Percentiles rank a stretch among this genome's conserved stretches.
Conservation (phyloP, 2,888 invertebrate genomes). For the Pilophorus perplexus region DNA sequence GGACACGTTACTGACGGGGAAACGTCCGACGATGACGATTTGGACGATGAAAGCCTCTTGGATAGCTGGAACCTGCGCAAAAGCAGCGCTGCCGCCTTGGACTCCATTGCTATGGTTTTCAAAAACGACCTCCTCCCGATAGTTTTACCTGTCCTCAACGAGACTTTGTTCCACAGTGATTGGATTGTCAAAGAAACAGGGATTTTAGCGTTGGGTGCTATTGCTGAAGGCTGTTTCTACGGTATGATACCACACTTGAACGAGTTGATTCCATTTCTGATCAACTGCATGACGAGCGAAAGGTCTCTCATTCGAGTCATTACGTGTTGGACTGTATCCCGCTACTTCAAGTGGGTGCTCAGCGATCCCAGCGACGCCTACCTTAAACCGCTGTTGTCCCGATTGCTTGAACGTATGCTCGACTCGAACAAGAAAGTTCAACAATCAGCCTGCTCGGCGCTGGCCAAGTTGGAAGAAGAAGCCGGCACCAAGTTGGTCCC, state of each 20-base stretch:
- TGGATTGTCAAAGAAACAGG: slow-evolving; percentile 96
- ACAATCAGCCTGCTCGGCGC: slow-evolving; percentile 98
- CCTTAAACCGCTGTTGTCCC: slow-evolving; percentile 90
- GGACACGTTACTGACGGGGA: slow-evolving; percentile 59
- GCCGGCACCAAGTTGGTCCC: slow-evolving; percentile 97
- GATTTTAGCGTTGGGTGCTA: slow-evolving; percentile 70
- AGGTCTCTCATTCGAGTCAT: slow-evolving; percentile 71
- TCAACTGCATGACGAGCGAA: slow-evolving; percentile 86
- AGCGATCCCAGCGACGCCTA: slow-evolving; percentile 90
- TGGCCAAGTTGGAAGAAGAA: slow-evolving; percentile 97
- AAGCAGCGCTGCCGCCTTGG: slow-evolving; percentile 96
- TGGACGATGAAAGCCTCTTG: slow-evolving; percentile 77
- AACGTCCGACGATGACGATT: slow-evolving; percentile 65
- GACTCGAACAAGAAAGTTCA: slow-evolving; percentile 98
- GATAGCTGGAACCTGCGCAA: slow-evolving; percentile 92
- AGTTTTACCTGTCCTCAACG: slow-evolving; percentile 91
- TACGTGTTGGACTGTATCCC: slow-evolving; percentile 97
- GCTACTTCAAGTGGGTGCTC: slow-evolving; percentile 98
- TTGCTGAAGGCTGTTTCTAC: slow-evolving; percentile 83
- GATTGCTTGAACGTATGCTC: slow-evolving; percentile 86
- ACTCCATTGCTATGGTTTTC: slow-evolving; percentile 95
- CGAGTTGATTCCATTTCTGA: slow-evolving; percentile 93
- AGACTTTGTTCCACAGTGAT: slow-evolving; percentile 88
- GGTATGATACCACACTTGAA: slow-evolving; percentile 96
- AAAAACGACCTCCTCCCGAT: slow-evolving; percentile 90